Evolutionary conservation across 2,888 invertebrate species (phyloP).

Genomic region (Diloba caeruleocephala): DNA sequence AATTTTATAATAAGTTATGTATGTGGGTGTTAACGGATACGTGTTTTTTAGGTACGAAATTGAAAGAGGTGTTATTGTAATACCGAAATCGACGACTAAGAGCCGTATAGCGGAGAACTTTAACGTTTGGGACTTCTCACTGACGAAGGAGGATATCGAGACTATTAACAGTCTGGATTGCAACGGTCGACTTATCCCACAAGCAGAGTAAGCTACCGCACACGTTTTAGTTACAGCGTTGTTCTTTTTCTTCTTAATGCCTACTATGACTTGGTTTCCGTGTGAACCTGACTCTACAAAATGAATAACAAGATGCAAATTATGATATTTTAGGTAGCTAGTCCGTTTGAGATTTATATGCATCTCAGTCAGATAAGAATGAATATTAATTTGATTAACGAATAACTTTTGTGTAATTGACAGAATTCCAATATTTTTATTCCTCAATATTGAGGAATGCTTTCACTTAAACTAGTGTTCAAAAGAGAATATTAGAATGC

Average conservation of each 20-base stretch:
- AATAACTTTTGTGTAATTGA: no score
- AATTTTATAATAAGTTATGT: no score
- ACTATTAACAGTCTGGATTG: constrained; percentile 90
- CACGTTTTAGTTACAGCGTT: background rate
- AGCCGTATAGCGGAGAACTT: constrained; percentile 87
- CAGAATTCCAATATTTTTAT: no score
- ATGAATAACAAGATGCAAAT: no score
- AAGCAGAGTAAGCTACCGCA: constrained; percentile 80
- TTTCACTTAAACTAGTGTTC: no score
- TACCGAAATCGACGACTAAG: constrained; percentile 89
- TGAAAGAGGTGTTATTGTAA: constrained; percentile 84
- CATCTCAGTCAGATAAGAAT: no score
- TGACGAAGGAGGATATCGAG: constrained; percentile 84
- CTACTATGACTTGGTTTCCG: background rate
- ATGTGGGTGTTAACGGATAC: no score
- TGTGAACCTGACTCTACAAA: background rate
- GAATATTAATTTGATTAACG: no score
- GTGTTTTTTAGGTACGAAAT: constrained; percentile 70
- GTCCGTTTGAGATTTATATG: no score
- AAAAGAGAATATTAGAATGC: no score
- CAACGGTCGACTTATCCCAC: constrained; percentile 89
- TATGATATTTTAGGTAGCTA: no score
- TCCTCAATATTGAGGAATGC: no score
- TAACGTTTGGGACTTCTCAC: constrained; percentile 86
- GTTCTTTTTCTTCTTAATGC: background rate